Evolutionary conservation across 1,140 invertebrate species (phyloP), one percentile per base, ranked within the genome.

Genomic region (Octopus bimaculoides): DNA sequence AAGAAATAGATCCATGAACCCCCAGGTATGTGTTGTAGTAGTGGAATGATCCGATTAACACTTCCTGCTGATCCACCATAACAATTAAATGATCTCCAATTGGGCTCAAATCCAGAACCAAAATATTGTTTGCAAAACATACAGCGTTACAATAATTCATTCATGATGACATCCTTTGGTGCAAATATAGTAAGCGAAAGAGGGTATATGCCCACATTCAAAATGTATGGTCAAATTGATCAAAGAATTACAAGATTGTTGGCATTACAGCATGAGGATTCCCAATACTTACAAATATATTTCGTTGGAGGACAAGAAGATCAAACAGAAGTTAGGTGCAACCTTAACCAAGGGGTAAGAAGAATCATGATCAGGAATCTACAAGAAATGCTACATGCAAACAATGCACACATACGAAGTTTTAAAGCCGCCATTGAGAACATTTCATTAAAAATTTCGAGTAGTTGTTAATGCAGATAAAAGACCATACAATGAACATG

Each of bases 171-270:
- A 61, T 61, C 2, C 4, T 17, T 61, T 61, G 9, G 17, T 61
- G 56, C 56, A 61, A 61, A 61, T 61, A 61, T 61, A 61, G 17
- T 61, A 61, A 61, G 56, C 56, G 56, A 61, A 61, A 61, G 56
- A 2, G 26, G 26, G 17, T 61, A 2, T 61, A 61, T 61, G 56
- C 4, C 56, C 4, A 61, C 56, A 61, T 61, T 61, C 9, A 61
- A 17, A 61, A 61, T 17, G 1, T 4, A 61, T 2, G 56, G 56
- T 17, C 17, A 4, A 61, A 61, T 61, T 61, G 1, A 61, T 61
- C 56, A 61, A 2, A 61, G 56, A 61, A 61, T 61, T 61, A 4
- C 1, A 61, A 12, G 56, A 12, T 61, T 61, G 17, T 61, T 61
- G 17, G 1, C 9, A 61, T 61, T 61, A 61, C 17, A 61, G 17